A percentile compares a stretch with the other conserved stretches of the same genome.
Conservation (phyloP, 2,888 invertebrate species). For the Plagodis dolabraria region DNA sequence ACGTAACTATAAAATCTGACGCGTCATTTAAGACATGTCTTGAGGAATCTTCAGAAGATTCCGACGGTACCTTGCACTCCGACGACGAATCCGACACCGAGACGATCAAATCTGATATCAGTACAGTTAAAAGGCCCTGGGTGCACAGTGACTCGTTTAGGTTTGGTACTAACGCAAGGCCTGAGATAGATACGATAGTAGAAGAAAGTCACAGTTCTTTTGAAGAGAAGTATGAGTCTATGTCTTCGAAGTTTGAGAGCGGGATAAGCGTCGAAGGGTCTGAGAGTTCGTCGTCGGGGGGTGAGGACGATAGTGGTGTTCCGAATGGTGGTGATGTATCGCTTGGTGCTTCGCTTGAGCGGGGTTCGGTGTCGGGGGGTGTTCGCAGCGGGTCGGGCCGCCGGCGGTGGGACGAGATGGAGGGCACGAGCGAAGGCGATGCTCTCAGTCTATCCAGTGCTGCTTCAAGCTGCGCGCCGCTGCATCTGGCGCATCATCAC, state of each 20-base stretch:
- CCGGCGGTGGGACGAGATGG: conserved; percentile 77
- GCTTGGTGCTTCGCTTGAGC: conserved; percentile 83
- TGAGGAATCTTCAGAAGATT: conserved; percentile 72
- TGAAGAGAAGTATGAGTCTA: conserved; percentile 58
- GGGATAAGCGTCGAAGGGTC: conserved; percentile 71
- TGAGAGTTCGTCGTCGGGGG: conserved; percentile 70
- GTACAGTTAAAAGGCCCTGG: conserved; percentile 74
- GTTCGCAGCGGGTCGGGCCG: conserved; percentile 83
- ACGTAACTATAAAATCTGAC: conserved; percentile 72
- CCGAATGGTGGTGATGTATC: conserved; percentile 68
- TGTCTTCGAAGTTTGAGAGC: conserved; percentile 70
- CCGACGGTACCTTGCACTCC: conserved; percentile 72
- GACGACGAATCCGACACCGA: conserved; percentile 78
- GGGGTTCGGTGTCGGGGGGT: conserved; percentile 74
- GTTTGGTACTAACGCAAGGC: conserved; percentile 60
- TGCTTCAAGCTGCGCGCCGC: conserved; percentile 76
- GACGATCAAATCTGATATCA: conserved; percentile 73
- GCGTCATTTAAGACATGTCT: conserved; percentile 72
- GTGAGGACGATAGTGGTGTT: conserved; percentile 73
- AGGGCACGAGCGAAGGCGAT: conserved; percentile 76
- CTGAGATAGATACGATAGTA: conserved; percentile 55
- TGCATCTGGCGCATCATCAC: conserved; percentile 73
- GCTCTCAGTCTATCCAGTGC: conserved; percentile 79
- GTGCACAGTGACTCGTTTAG: conserved; percentile 77
- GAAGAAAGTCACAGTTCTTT: conserved; percentile 55